Base-by-base conservation (phyloP, 2,888 invertebrate species). In the Phortica magna region DNA sequence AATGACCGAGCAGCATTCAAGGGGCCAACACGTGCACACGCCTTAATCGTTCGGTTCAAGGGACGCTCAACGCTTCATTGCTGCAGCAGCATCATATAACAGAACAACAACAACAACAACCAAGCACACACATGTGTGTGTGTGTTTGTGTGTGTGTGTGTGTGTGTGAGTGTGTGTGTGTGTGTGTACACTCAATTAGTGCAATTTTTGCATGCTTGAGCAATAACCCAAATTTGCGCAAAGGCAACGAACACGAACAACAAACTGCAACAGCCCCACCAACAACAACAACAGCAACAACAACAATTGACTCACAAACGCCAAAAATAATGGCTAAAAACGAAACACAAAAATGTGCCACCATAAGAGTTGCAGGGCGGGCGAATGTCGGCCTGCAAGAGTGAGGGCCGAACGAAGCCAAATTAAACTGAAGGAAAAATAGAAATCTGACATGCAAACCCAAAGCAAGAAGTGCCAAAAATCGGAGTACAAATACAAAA, bases 171-270 rank as follows among this genome's bases (percentile, higher is more conserved):
- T 31, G 31, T 31, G 31, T 31, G 31, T 31, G 31, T 31, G 31
- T 31, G 31, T 31, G 31, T 31, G 31, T 9, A 22, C 22, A 71
- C 70, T 71, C 70, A 71, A 71, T 71, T 71, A 71, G 70, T 71
- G 70, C 70, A 71, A 71, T 71, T 71, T 71, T 71, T 71, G 70
- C 70, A 71, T 71, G 70, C 70, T 55, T 71, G 31, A 71, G 70
- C 70, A 55, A 71, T 71, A 71, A 71, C 70, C 70, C 70, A 71
- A 71, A 55, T 71, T 71, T 71, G 22, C 19, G 53, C 19, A 55
- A 70, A n/a, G n/a, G 43, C 53, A 70, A 70, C 53, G 42, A 70
- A 71, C 70, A 71, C 53, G 70, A 71, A 65, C 31, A 14, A 65
- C 10, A 61, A 61, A 55, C 55, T 55, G 7, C 55, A 55, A 55